Evolutionary conservation across 2,797 vertebrate genomes (phyloP).

Genomic region (Tiaroga cobitis): DNA sequence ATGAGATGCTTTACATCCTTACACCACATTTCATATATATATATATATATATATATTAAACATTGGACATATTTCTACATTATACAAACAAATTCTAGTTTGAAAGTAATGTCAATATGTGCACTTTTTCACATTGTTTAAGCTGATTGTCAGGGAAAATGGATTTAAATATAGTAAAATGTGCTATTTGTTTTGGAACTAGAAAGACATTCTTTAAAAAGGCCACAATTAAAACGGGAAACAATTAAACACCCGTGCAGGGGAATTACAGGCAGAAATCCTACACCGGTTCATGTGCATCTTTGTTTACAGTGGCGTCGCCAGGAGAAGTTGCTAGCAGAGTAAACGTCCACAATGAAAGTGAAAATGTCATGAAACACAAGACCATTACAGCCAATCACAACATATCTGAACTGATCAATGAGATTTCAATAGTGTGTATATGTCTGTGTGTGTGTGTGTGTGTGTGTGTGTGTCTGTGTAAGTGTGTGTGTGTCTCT

Average conservation of each 20-base stretch:
- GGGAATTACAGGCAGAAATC: no score
- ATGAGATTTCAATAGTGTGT: no score
- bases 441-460: no score
- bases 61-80: no score
- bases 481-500: no score
- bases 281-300: no score
- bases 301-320: neutral
- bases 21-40: neutral
- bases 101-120: no score
- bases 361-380: neutral
- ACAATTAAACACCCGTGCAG: no score
- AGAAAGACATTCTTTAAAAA: neutral
- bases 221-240: neutral
- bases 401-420: no score
- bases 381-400: neutral
- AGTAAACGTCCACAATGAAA: neutral
- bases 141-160: neutral
- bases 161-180: neutral
- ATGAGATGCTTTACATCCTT: neutral
- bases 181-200: neutral
- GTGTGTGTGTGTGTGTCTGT: no score
- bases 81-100: no score
- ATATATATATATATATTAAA: no score
- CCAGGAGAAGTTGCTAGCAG: neutral
- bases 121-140: neutral